Percentiles rank a stretch among this genome's conserved stretches.
phyloP scores from a whole-genome alignment of 1,140 invertebrate species.

The Drosophila hydei region DNA sequence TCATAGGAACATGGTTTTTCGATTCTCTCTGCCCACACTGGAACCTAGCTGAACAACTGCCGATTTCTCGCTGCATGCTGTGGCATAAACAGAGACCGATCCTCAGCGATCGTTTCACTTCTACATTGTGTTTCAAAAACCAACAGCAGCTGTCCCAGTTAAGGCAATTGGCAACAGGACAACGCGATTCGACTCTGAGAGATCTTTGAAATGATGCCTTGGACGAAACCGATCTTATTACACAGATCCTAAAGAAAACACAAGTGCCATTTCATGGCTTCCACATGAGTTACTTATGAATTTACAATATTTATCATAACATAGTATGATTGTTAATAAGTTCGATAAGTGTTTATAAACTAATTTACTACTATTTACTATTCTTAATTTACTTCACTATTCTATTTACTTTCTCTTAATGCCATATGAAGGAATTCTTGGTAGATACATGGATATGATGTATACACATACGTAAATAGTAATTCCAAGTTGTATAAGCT shows the following conservation, averaged over 20 bases:
- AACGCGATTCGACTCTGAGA: neutral
- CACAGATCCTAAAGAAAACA: constrained; percentile 26
- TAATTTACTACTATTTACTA: too few species aligned
- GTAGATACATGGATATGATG: too few species aligned
- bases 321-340: too few species aligned
- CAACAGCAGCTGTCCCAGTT: constrained; percentile 54
- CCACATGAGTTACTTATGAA: neutral
- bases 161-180: constrained; percentile 33
- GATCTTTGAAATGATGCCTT: constrained; percentile 3
- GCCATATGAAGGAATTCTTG: too few species aligned
- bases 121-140: neutral
- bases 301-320: too few species aligned
- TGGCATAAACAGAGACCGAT: constrained; percentile 67
- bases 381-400: too few species aligned
- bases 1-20: constrained; percentile 42
- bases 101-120: constrained; percentile 48
- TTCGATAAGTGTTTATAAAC: too few species aligned
- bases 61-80: constrained; percentile 38
- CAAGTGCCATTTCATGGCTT: neutral
- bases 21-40: constrained; percentile 47
- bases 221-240: constrained; percentile 26
- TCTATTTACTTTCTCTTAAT: too few species aligned
- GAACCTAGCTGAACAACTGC: constrained; percentile 13
- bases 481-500: too few species aligned
- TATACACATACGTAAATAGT: too few species aligned